Base-by-base conservation (phyloP, 2,888 invertebrate species). In the Macroteleia sp. region DNA sequence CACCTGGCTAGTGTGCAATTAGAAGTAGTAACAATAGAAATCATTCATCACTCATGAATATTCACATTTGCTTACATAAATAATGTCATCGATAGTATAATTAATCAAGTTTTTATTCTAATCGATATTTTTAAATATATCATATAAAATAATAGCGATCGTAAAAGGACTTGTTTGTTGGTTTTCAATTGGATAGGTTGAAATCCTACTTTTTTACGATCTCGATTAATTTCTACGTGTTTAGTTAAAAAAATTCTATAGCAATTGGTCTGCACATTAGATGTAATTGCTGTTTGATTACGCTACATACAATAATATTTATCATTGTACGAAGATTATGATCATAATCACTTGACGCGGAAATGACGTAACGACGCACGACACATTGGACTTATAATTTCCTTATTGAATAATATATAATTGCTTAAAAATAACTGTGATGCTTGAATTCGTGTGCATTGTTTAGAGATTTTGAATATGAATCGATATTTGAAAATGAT, bases 1-100 rank as follows among this genome's bases (percentile, higher is more conserved):
- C 54, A 71, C 77, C 77, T 77, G 77, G 77, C 77, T 77, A 48
- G 44, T 70, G 70, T 77, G 62, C 69, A 70, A 70, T 76, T 76
- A 70, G 69, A 62, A 59, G 48, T 74, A 74, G 59, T 39, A 66
- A 74, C 52, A 74, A 52, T 74, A 66, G 48, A 66, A 25, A 57
- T 36, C 69, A 69, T 69, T 34, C 34, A 70, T 70, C 59, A 59
- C 59, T 48, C 48, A 67, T 48, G 20, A 20, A 48, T 20, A 48
- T 41, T 50, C 17, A 16, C 30, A 32, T 32, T 64, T 14, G 42
- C 52, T 42, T 42, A 32, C 44, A 34, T 28, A 54, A 52, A 36
- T 44, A 42, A 44, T 46, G 14, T 25, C 30, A 48, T 67, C 19
- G 20, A 39, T 56, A 17, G 10, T n/a, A 48, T 9, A 32, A 64